phyloP scores from a whole-genome alignment of 2,113 vertebrate species.

The Callipepla squamata region DNA sequence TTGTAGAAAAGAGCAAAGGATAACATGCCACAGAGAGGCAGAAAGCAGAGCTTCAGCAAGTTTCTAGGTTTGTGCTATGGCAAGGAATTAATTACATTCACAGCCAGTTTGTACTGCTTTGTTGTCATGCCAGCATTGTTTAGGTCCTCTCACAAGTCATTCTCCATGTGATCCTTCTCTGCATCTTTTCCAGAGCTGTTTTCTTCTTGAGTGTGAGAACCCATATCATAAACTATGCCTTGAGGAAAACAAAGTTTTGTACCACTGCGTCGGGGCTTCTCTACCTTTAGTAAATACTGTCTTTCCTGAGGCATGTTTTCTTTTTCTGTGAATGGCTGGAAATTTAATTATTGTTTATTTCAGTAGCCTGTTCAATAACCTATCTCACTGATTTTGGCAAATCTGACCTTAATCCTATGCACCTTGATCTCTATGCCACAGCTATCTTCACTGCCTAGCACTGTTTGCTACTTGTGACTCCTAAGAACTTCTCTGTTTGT shows the following conservation, averaged over 20 bases:
- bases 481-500: background rate
- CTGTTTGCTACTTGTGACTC: background rate
- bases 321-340: background rate
- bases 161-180: background rate
- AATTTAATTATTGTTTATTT: background rate
- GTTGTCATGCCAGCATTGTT: slow-evolving; percentile 29
- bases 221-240: background rate
- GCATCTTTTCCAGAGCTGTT: background rate
- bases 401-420: background rate
- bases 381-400: background rate
- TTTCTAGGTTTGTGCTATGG: background rate
- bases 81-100: background rate
- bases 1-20: background rate
- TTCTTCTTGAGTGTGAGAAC: background rate
- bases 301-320: background rate
- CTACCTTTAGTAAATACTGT: background rate
- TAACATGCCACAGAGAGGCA: background rate
- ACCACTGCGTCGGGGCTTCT: background rate
- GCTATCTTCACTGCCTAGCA: background rate
- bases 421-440: background rate
- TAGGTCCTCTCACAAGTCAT: background rate
- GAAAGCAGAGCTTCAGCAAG: background rate
- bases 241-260: background rate
- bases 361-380: background rate
- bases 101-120: background rate